These are phyloP conservation scores for Cyanoliseus patagonus DNA, from an alignment of 2,113 vertebrate genomes.

Conservation along the genomic window DNA sequence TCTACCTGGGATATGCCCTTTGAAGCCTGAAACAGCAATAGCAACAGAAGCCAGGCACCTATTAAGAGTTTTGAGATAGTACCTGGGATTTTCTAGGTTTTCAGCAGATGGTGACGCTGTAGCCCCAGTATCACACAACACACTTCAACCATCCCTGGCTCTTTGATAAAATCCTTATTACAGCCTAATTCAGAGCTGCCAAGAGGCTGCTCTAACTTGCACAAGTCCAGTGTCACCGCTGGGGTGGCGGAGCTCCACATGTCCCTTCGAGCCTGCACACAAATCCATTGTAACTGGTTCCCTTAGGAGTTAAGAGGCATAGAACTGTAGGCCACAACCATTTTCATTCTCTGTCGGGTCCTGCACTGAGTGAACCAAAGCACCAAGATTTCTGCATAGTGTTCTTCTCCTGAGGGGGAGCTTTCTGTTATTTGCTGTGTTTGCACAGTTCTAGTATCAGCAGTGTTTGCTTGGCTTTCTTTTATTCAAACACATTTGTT, in stretches of 20 bases:
- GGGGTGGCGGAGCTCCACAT: background rate
- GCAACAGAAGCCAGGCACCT: background rate
- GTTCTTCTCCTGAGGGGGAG: slow-evolving; percentile 2
- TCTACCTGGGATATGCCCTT: background rate
- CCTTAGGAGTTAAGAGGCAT: background rate
- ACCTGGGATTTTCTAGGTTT: background rate
- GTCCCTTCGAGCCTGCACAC: background rate
- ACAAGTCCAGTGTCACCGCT: background rate
- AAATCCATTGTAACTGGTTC: rapidly evolving
- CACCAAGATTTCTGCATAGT: background rate
- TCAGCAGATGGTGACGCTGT: background rate
- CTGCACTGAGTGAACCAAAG: background rate
- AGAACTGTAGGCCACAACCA: background rate
- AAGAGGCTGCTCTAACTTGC: rapidly evolving
- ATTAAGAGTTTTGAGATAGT: background rate
- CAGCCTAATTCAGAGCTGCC: background rate
- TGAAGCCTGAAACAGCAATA: background rate
- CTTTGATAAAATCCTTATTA: background rate
- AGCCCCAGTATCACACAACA: background rate
- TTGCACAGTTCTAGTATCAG: slow-evolving; percentile 11
- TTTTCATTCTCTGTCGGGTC: background rate
- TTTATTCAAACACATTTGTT: slow-evolving; percentile 53
- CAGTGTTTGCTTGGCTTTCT: slow-evolving; percentile 30
- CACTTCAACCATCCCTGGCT: background rate
- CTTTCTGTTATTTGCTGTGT: slow-evolving; percentile 43